These are phyloP conservation scores for Cromileptes altivelis DNA, from an alignment of 2,113 vertebrate genomes.

Conservation along the genomic window DNA sequence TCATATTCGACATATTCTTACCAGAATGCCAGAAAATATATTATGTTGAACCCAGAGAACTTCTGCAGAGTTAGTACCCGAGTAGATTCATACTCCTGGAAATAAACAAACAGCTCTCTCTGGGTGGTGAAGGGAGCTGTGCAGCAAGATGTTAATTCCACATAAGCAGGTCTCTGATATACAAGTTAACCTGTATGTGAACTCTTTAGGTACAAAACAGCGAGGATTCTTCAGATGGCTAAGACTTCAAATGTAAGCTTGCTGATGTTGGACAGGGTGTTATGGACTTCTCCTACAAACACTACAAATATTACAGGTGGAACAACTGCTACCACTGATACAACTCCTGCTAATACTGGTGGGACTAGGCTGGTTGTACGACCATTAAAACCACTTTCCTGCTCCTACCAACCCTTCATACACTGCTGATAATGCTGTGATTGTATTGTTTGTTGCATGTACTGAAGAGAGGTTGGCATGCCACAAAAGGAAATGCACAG, in stretches of 20 bases:
- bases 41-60: slow-evolving; percentile 1
- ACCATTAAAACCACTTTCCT: no score
- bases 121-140: slow-evolving; percentile 30
- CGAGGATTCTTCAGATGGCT: background rate
- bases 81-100: background rate
- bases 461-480: no score
- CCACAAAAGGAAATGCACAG: no score
- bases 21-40: background rate
- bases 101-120: slow-evolving; percentile 38
- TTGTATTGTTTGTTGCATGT: no score
- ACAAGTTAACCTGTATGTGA: slow-evolving; percentile 22
- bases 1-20: slow-evolving; percentile 13
- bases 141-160: slow-evolving; percentile 38
- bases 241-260: background rate
- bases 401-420: no score
- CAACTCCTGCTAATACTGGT: no score
- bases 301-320: background rate
- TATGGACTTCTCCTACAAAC: background rate
- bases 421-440: no score
- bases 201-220: slow-evolving; percentile 3
- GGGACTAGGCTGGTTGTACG: no score
- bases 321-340: no score
- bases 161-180: slow-evolving; percentile 27
- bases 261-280: background rate
- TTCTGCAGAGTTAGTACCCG: background rate